Evolutionary conservation across 1,140 invertebrate species (phyloP).

Genomic region (Phortica variegata): DNA sequence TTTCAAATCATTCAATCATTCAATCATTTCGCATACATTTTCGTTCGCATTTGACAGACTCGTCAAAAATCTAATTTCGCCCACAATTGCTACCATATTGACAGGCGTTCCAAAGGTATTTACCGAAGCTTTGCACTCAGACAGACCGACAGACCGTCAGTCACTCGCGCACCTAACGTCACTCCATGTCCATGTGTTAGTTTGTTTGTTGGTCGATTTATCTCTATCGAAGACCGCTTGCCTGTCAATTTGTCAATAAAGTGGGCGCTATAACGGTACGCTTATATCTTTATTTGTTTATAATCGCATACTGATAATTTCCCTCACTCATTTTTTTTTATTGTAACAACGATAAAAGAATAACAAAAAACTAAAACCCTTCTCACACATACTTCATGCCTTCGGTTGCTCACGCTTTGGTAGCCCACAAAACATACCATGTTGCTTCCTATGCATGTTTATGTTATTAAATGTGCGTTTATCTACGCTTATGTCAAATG

Average conservation of each 20-base stretch:
- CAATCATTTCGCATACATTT: too few species aligned
- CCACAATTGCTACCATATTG: too few species aligned
- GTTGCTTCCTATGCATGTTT: not conserved
- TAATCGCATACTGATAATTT: constrained; percentile 16
- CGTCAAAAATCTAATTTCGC: constrained; percentile 28
- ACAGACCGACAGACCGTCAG: constrained; percentile 1
- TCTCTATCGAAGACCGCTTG: constrained; percentile 40
- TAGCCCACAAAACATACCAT: constrained; percentile 3
- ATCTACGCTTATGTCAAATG: constrained; percentile 8
- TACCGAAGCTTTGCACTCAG: not conserved
- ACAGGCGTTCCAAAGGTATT: constrained; percentile 16
- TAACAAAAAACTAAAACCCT: constrained; percentile 4
- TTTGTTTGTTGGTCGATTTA: constrained; percentile 36
- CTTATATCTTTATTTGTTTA: constrained; percentile 13
- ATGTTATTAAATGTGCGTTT: not conserved
- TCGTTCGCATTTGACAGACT: not conserved
- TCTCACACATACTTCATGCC: constrained; percentile 3
- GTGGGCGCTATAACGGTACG: constrained; percentile 26
- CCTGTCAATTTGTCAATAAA: constrained; percentile 52
- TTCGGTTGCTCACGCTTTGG: not conserved
- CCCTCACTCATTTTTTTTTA: not conserved
- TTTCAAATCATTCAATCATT: too few species aligned
- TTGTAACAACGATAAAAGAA: constrained; percentile 1
- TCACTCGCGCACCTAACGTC: constrained; percentile 23
- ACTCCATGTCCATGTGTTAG: constrained; percentile 24